A percentile compares a stretch with the other conserved stretches of the same genome.
phyloP scores from a whole-genome alignment of 1,140 invertebrate genomes.

The Lysiphlebus fabarum region DNA sequence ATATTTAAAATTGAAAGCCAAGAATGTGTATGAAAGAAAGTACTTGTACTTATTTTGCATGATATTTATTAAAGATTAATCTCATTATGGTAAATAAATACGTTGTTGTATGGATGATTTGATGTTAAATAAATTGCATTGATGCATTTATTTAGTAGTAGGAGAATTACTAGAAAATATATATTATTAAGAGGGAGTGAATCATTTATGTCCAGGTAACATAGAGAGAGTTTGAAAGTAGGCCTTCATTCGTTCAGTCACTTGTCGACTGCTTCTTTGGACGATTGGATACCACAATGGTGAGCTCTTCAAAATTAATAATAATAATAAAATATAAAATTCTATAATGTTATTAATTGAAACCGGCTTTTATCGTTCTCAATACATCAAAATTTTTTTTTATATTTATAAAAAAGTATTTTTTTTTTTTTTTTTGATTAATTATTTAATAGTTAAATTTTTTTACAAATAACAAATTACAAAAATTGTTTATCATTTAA shows the following conservation, averaged over 20 bases:
- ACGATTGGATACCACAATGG: conserved; percentile 49
- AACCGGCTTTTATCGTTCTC: too few relatives aligned
- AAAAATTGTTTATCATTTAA: too few relatives aligned
- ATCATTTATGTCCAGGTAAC: conserved; percentile 35
- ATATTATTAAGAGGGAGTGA: conserved; percentile 26
- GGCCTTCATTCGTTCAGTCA: conserved; percentile 48
- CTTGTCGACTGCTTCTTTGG: conserved; percentile 48
- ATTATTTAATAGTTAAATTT: background rate
- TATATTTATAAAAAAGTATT: background rate
- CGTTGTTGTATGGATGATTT: background rate
- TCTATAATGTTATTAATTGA: conserved; percentile 14
- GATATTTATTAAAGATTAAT: too few relatives aligned
- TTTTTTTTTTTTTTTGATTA: background rate
- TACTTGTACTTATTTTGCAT: too few relatives aligned
- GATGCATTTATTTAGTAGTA: background rate
- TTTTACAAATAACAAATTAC: too few relatives aligned
- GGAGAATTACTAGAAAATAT: conserved; percentile 17
- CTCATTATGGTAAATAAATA: too few relatives aligned
- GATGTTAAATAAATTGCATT: background rate
- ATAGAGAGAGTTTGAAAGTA: conserved; percentile 55
- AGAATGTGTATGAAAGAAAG: too few relatives aligned
- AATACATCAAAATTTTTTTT: background rate
- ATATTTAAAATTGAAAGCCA: too few relatives aligned
- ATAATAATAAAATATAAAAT: too few relatives aligned
- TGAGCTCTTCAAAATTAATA: conserved; percentile 34